Base-by-base conservation (phyloP, 2,888 invertebrate genomes). In the Phasia obesa region DNA sequence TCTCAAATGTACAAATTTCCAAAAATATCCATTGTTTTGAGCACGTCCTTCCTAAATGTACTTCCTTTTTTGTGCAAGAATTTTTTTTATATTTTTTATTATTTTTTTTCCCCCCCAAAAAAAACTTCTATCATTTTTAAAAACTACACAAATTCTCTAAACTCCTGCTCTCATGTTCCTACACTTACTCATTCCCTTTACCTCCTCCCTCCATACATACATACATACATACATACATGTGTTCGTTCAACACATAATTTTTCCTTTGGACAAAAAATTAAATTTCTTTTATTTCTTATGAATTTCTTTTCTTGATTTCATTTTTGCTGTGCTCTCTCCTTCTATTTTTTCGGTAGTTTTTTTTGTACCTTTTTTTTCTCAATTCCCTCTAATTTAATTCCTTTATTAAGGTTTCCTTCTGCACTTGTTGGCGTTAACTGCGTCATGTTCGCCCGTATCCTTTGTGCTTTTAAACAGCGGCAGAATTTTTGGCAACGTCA, bases 401-500 rank as follows among this genome's bases (percentile, higher is more conserved):
- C 44, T 69, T 71, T 79, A 17, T 71, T 55, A 70, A 31, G 2
- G 62, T 67, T 71, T 84, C 81, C 85, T 85, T 85, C 84, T 78
- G 81, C 86, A 84, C 85, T 85, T 82, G 81, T 85, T 83, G 74
- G 84, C 80, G 73, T 70, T 79, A 57, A 51, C 75, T 57, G 78
- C 82, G 44, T 71, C 65, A 51, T 21, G 38, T 38, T 38, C 57
- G 51, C 81, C 57, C 55, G 49, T 69, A 11, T 62, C 70, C 76
- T 71, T 75, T 59, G 31, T 44, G 25, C 59, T 71, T 69, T 67
- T 38, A 15, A 53, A 44, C 9, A 31, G 11, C 53, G 35, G 57
- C 85, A 71, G 77, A 57, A 84, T 85, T 85, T 86, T 86, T 85
- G 86, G 85, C 84, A 85, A 85, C 85, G 84, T 35, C 78, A 69